phyloP scores from a whole-genome alignment of 2,888 invertebrate species.

The Volucella bombylans region DNA sequence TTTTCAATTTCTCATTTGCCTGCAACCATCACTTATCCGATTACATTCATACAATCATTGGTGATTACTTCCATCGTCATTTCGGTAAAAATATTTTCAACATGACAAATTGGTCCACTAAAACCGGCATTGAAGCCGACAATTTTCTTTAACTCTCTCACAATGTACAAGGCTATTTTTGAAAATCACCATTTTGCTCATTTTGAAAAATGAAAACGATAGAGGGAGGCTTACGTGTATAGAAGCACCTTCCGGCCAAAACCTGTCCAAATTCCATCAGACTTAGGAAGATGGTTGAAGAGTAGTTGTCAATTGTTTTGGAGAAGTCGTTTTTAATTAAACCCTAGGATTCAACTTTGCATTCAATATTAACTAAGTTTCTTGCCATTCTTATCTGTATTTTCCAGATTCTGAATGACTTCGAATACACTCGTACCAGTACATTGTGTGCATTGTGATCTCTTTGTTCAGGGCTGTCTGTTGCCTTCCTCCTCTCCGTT shows the following conservation, averaged over 20 bases:
- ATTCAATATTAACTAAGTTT: conserved; percentile 50
- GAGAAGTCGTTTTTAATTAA: conserved; percentile 60
- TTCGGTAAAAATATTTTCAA: background rate
- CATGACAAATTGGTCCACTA: conserved; percentile 20
- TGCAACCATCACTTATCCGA: too few species aligned
- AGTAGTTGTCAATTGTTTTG: conserved; percentile 15
- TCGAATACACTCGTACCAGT: background rate
- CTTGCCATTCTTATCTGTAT: conserved; percentile 22
- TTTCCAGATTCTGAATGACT: background rate
- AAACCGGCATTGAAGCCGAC: background rate
- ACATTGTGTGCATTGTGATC: conserved; percentile 17
- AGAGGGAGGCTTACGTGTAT: too few species aligned
- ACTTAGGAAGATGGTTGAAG: background rate
- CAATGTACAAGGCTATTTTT: background rate
- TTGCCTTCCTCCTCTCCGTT: conserved; percentile 32
- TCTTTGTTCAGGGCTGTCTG: conserved; percentile 14
- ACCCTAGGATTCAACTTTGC: conserved; percentile 18
- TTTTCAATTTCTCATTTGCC: too few species aligned
- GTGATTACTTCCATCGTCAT: background rate
- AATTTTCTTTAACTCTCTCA: background rate
- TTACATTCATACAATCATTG: background rate
- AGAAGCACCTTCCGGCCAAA: too few species aligned
- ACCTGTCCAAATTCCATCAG: background rate
- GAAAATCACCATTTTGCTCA: too few species aligned
- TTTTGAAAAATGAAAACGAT: too few species aligned